Conservation (phyloP, 2,797 vertebrate genomes). For the Argyrosomus regius region DNA sequence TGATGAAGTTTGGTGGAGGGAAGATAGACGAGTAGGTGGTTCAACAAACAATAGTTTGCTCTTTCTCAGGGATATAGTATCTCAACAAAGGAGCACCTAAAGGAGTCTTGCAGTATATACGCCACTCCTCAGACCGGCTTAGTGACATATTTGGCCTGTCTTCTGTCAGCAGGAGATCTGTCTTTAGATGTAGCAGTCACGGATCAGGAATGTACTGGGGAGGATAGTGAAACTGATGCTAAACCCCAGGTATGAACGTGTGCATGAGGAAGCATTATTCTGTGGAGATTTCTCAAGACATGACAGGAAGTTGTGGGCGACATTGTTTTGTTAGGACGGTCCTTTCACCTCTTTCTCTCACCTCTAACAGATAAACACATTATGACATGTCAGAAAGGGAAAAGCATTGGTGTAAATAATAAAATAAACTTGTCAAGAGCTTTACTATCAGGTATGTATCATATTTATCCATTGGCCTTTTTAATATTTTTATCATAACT, state of each 20-base stretch:
- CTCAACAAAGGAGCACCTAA: slow-evolving; percentile 32
- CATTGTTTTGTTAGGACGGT: background rate
- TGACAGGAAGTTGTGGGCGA: slow-evolving; percentile 44
- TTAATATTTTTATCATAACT: no score
- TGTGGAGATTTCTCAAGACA: slow-evolving; percentile 9
- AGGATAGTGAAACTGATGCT: slow-evolving; percentile 60
- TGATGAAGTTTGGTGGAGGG: slow-evolving; percentile 20
- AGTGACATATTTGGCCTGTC: slow-evolving; percentile 71
- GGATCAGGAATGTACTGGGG: slow-evolving; percentile 63
- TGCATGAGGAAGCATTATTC: slow-evolving; percentile 20
- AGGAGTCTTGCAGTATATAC: slow-evolving; percentile 21
- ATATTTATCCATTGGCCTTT: no score
- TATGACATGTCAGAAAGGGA: background rate
- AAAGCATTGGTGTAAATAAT: background rate
- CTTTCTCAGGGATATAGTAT: slow-evolving; percentile 67
- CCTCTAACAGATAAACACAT: background rate
- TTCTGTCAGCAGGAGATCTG: slow-evolving; percentile 32
- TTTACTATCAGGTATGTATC: no score
- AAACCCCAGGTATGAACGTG: slow-evolving; percentile 49
- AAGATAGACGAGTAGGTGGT: slow-evolving; percentile 16
- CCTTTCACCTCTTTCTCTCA: slow-evolving; percentile 3
- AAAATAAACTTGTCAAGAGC: no score
- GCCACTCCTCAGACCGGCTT: slow-evolving; percentile 66
- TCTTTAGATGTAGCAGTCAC: slow-evolving; percentile 48
- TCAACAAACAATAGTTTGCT: slow-evolving; percentile 48